Percentiles rank a stretch among this genome's conserved stretches.
Evolutionary conservation across 1,140 invertebrate genomes (phyloP).

Genomic region (Arctopsyche grandis): DNA sequence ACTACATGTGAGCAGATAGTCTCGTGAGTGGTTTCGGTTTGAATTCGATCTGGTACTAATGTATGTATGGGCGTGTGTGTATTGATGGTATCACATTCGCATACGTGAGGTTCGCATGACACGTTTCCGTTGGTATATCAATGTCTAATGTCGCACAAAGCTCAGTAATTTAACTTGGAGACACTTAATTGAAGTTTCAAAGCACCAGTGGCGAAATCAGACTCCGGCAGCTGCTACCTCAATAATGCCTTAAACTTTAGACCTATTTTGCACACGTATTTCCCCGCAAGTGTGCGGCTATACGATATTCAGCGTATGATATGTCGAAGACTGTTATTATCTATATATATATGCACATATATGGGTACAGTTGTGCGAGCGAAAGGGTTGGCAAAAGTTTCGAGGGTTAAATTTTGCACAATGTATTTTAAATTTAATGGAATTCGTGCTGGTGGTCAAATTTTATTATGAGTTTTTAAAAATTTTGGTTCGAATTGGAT

Average conservation of each 20-base stretch:
- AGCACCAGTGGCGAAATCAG: background rate
- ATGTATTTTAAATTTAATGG: no score
- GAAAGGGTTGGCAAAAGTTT: no score
- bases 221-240: conserved; percentile 6
- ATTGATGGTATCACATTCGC: no score
- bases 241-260: background rate
- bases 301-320: background rate
- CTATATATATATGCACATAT: no score
- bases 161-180: conserved; percentile 17
- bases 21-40: background rate
- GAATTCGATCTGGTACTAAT: background rate
- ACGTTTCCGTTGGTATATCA: background rate
- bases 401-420: no score
- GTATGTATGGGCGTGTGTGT: no score
- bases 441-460: no score
- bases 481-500: no score
- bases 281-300: background rate
- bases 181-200: conserved; percentile 21
- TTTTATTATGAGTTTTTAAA: no score
- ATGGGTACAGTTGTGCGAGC: no score
- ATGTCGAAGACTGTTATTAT: no score
- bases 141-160: conserved; percentile 13
- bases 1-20: background rate
- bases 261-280: background rate
- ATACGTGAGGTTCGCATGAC: no score